These are phyloP conservation scores for Moxostoma hubbsi DNA, from an alignment of 2,797 vertebrate species.

Conservation along the genomic window DNA sequence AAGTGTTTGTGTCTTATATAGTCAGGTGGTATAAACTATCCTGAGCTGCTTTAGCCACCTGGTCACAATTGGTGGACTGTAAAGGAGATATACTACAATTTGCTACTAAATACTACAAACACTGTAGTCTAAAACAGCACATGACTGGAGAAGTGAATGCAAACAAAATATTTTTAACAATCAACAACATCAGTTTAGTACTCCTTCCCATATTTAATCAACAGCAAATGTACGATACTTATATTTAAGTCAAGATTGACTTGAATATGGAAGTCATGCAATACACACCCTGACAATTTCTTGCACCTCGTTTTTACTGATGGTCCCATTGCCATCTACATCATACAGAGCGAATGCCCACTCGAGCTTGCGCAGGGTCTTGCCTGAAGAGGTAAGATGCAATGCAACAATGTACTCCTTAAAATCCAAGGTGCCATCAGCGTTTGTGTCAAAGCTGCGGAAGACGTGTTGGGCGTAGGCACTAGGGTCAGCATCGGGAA, in stretches of 20 bases:
- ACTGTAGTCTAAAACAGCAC: background rate
- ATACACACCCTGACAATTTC: conserved; percentile 86
- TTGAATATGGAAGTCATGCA: too few species aligned
- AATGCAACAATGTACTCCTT: conserved; percentile 93
- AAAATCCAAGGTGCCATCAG: conserved; percentile 90
- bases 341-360: conserved; percentile 96
- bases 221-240: too few species aligned
- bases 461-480: conserved; percentile 92
- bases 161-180: background rate
- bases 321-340: conserved; percentile 90
- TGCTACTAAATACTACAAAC: background rate
- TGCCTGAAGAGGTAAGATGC: conserved; percentile 89
- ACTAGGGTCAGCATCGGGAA: conserved; percentile 87
- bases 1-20: background rate
- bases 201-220: too few species aligned
- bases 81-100: background rate
- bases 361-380: conserved; percentile 88
- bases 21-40: conserved; percentile 20
- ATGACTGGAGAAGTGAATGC: background rate
- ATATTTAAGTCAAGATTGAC: too few species aligned
- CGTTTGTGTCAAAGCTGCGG: conserved; percentile 92
- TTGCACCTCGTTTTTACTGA: conserved; percentile 90
- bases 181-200: background rate
- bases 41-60: conserved; percentile 29
- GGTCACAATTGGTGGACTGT: background rate